Evolutionary conservation across 2,113 vertebrate genomes (phyloP), one percentile per base, ranked within the genome.

Genomic region (Nesogale talazaci): DNA sequence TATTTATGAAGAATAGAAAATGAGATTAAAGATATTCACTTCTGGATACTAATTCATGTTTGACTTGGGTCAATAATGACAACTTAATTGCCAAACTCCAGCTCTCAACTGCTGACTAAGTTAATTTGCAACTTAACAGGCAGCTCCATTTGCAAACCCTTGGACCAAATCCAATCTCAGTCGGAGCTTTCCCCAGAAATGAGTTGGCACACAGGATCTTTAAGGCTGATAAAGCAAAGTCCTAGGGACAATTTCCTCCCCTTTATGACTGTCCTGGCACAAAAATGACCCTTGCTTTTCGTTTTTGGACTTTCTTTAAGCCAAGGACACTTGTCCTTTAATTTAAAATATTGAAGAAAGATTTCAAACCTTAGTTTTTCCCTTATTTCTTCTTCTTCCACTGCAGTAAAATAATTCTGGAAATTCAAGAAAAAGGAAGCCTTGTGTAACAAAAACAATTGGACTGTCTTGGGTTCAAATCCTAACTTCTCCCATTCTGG

Each of bases 1-100:
- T 95, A 94, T 86, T 94, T 94, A 92, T 89, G 40, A 81, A 93
- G 84, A 93, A 85, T 22, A 94, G 86, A 93, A 95, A 95, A 92
- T 94, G 82, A 92, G 78, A 88, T 78, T 78, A 94, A 94, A 70
- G 63, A 93, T 67, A 82, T 94, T 89, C 57, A 87, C 81, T 95
- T 91, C 89, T 74, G 67, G n/a, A 88, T 40, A 77, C 27, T 89
- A 93, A 95, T 67, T 94, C 86, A 70, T 82, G 40, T 56, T 88
- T 89, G 75, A 94, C 82, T 85, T 74, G 65, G 83, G 81, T 94
- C 87, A 93, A 92, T 93, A 89, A 88, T 94, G 79, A 85, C 82
- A 95, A 81, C 40, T 88, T 95, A 83, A 87, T 86, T 92, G 79
- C 38, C 38, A 19, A 88, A 72, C 57, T 87, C 34, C 11, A 80